Conservation (phyloP, 2,888 invertebrate genomes). For the Agriopis leucophaearia region DNA sequence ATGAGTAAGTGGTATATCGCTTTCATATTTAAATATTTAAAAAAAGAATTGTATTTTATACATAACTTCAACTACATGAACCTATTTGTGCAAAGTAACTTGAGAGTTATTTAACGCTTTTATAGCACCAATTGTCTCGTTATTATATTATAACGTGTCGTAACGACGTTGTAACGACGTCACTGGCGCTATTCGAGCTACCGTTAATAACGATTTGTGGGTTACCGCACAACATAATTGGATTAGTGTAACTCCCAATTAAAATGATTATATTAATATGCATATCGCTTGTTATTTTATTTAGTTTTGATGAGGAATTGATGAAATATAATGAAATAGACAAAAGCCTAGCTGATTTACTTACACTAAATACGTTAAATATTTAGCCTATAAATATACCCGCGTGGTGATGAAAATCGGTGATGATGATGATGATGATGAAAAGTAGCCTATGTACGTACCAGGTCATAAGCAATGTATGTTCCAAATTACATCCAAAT, state of each 20-base stretch:
- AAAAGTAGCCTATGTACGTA: no score
- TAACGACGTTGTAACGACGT: slow-evolving; percentile 9
- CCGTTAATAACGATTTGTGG: slow-evolving; percentile 48
- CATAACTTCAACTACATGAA: neutral
- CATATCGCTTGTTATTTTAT: neutral
- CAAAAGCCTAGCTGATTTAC: no score
- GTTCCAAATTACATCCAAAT: no score
- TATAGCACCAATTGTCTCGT: slow-evolving; percentile 48
- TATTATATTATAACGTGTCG: slow-evolving; percentile 38
- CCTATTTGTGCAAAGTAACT: neutral
- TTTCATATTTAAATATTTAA: no score
- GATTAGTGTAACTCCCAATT: slow-evolving; percentile 50
- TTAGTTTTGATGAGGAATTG: neutral
- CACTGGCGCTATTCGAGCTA: slow-evolving; percentile 35
- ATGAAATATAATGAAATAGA: no score
- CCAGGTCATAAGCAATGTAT: no score
- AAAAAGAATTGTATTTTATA: no score
- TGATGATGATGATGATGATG: no score
- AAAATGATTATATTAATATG: slow-evolving; percentile 6
- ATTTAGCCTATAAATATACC: no score
- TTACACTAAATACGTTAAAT: no score
- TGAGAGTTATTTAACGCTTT: slow-evolving; percentile 33
- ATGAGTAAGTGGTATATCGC: no score
- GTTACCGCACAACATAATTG: slow-evolving; percentile 49
- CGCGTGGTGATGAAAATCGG: no score